Evolutionary conservation across 2,797 vertebrate species (phyloP).

Genomic region (Liasis olivaceus): DNA sequence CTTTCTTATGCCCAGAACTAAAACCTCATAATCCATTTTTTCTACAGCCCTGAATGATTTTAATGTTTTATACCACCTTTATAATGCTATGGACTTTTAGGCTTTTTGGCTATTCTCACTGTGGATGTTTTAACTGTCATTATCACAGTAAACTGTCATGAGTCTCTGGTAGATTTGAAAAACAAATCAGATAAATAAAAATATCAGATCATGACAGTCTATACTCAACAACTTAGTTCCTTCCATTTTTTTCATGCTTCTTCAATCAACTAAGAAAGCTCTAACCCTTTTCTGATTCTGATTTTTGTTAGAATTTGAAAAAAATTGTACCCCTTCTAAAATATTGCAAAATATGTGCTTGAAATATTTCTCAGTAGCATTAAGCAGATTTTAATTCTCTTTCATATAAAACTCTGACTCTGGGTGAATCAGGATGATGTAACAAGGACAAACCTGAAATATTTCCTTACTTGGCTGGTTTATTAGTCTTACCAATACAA

Average conservation of each 20-base stretch:
- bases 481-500: not conserved
- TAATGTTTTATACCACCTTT: no score
- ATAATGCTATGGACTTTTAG: no score
- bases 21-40: not conserved
- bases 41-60: not conserved
- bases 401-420: not conserved
- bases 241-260: not conserved
- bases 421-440: not conserved
- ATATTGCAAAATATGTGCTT: conserved; percentile 29
- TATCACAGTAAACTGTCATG: no score
- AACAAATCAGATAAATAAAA: no score
- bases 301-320: not conserved
- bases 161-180: no score
- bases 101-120: no score
- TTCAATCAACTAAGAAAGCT: not conserved
- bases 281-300: not conserved
- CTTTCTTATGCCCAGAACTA: not conserved
- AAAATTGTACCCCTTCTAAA: conserved; percentile 5
- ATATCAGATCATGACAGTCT: no score
- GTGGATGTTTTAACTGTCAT: no score
- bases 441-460: not conserved
- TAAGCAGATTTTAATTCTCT: not conserved
- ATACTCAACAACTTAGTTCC: no score
- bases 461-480: not conserved
- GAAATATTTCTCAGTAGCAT: not conserved